Base-by-base conservation (phyloP, 2,888 invertebrate genomes). In the Bruchidius siliquastri region DNA sequence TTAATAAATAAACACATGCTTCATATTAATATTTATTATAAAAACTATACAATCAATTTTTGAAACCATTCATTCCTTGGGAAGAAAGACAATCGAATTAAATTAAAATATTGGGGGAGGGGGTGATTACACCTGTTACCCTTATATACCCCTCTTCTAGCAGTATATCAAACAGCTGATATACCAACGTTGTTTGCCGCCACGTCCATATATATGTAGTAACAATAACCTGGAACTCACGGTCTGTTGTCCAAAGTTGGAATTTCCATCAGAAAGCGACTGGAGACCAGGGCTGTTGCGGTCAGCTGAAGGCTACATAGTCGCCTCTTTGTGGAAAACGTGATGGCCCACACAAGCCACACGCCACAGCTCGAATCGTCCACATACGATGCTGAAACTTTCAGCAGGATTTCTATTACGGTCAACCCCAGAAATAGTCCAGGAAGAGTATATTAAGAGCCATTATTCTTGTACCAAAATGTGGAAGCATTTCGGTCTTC, bases 271-370 rank as follows among this genome's bases (percentile, higher is more conserved):
- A 49, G 49, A 49, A 13, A 49, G 13, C 71, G 49, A 3, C 21
- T 67, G 21, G 71, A 71, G 32, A 67, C n/a, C 49, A 26, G 70
- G 21, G 68, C 22, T 69, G 75, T 30, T 68, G 13, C 4, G 49
- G 49, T 49, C 13, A 49, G 18, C 49, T 18, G 13, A 49, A 49
- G 49, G 49, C 49, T 49, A 49, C 49, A 49, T 4, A 49, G 49
- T 49, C 18, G 8, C 10, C 49, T 49, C 49, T 49, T 49, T 49
- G 49, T 49, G 49, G 49, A 13, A 2, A 2, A 4, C 26, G n/a
- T 26, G 26, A 26, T 26, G 26, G 8, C 26, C 26, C 26, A 26
- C 26, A 26, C 26, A 26, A 2, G 26, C 26, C 26, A 8, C 8
- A 4, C 26, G 26, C 26, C 26, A 2, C 26, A 26, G 26, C 26